Percentiles rank a stretch among this genome's conserved stretches.
Conservation (phyloP, 1,140 invertebrate species). For the Orussus abietinus region DNA sequence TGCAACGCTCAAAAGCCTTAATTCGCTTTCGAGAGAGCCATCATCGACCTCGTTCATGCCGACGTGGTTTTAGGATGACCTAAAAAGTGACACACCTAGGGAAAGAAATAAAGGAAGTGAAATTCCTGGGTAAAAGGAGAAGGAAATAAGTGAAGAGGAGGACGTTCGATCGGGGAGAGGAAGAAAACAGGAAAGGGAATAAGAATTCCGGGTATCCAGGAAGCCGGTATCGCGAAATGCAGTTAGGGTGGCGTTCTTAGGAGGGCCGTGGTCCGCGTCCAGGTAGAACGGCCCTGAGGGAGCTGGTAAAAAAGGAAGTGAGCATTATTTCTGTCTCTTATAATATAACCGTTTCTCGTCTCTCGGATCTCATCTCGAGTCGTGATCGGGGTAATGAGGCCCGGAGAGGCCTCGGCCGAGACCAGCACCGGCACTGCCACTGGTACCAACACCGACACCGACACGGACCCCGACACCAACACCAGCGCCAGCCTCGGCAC, state of each 20-base stretch:
- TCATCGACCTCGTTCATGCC: too few relatives aligned
- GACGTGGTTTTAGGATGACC: too few relatives aligned
- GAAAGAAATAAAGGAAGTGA: too few relatives aligned
- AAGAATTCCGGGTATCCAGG: too few relatives aligned
- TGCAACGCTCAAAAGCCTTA: too few relatives aligned
- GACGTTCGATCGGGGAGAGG: too few relatives aligned
- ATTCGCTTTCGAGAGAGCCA: too few relatives aligned
- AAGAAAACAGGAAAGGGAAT: conserved; percentile 10
- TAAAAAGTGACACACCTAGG: too few relatives aligned
- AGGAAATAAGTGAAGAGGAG: conserved; percentile 7
- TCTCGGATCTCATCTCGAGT: conserved; percentile 42
- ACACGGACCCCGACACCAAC: too few relatives aligned
- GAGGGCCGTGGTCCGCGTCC: not conserved
- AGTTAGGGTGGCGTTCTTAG: too few relatives aligned
- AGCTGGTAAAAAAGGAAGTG: conserved; percentile 34
- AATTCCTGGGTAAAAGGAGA: too few relatives aligned
- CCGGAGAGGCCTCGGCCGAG: too few relatives aligned
- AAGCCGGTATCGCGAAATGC: conserved; percentile 9
- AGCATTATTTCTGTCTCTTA: conserved; percentile 49
- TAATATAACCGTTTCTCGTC: conserved; percentile 50
- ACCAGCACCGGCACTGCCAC: conserved; percentile 25
- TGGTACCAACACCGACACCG: conserved; percentile 14
- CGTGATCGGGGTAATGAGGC: conserved; percentile 54
- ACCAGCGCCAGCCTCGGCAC: conserved; percentile 14
- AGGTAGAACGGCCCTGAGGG: conserved; percentile 16